phyloP scores from a whole-genome alignment of 2,113 vertebrate genomes.

The Phycodurus eques region DNA sequence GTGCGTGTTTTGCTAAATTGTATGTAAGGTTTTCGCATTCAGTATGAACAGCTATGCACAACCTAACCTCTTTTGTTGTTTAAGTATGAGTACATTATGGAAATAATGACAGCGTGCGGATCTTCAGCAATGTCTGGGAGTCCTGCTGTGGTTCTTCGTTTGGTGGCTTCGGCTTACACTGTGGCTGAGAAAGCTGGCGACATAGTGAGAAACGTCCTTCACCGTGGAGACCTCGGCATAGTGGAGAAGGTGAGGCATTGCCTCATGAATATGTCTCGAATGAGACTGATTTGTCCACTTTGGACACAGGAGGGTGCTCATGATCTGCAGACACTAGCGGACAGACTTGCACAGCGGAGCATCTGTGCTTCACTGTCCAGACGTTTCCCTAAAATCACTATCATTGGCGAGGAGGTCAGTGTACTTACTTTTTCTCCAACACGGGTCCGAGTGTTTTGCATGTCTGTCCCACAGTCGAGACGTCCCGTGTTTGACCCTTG shows the following conservation, averaged over 20 bases:
- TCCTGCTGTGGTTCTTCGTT: slow-evolving; percentile 82
- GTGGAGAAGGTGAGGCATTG: slow-evolving; percentile 84
- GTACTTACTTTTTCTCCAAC: neutral
- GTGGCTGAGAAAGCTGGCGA: slow-evolving; percentile 86
- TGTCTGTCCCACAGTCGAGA: too few relatives aligned
- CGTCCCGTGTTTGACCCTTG: neutral
- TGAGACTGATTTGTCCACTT: neutral
- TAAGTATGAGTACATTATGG: too few relatives aligned
- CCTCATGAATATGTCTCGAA: neutral
- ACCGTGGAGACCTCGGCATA: slow-evolving; percentile 86
- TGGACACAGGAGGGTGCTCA: slow-evolving; percentile 78
- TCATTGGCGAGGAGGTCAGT: slow-evolving; percentile 93
- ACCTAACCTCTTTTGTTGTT: too few relatives aligned
- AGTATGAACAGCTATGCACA: too few relatives aligned
- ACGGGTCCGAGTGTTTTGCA: neutral
- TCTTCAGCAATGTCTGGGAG: slow-evolving; percentile 77
- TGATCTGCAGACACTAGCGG: slow-evolving; percentile 94
- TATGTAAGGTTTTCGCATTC: too few relatives aligned
- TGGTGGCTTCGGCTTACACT: slow-evolving; percentile 84
- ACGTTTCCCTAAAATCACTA: slow-evolving; percentile 87
- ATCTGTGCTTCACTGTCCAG: slow-evolving; percentile 88
- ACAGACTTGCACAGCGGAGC: slow-evolving; percentile 89
- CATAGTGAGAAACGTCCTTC: slow-evolving; percentile 85
- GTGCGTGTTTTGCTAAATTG: neutral
- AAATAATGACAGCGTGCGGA: too few relatives aligned